These are phyloP conservation scores for Erpornis zantholeuca DNA, from an alignment of 2,113 vertebrate genomes.

Conservation along the genomic window DNA sequence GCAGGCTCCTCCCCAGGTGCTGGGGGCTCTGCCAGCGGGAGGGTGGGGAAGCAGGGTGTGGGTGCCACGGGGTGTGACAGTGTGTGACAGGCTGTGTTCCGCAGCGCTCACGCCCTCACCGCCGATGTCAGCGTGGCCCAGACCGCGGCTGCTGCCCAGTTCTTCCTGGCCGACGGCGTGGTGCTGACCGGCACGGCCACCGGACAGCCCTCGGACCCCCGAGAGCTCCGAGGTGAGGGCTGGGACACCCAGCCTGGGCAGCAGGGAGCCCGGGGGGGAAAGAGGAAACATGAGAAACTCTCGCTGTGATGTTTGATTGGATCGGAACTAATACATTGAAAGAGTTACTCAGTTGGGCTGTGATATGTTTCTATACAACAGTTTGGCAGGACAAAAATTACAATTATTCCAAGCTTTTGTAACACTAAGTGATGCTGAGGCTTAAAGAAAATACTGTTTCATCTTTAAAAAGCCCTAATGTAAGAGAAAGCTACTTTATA, in stretches of 20 bases:
- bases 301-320: neutral
- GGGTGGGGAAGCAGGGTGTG: neutral
- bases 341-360: neutral
- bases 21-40: neutral
- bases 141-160: conserved; percentile 78
- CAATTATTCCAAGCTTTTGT: neutral
- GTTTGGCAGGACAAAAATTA: neutral
- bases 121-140: conserved; percentile 79
- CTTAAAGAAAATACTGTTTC: neutral
- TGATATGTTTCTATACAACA: neutral
- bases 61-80: fast-evolving
- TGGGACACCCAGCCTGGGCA: neutral
- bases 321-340: neutral
- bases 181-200: conserved; percentile 83
- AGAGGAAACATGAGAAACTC: neutral
- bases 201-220: conserved; percentile 70
- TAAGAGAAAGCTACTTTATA: neutral
- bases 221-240: conserved; percentile 76
- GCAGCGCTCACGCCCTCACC: conserved; percentile 82
- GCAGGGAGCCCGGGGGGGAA: neutral
- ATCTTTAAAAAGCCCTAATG: neutral
- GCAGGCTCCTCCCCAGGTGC: too few relatives aligned
- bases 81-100: neutral
- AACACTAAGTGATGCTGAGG: neutral
- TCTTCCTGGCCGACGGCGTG: conserved; percentile 85